phyloP scores from a whole-genome alignment of 2,113 vertebrate species.

The Orycteropus afer region DNA sequence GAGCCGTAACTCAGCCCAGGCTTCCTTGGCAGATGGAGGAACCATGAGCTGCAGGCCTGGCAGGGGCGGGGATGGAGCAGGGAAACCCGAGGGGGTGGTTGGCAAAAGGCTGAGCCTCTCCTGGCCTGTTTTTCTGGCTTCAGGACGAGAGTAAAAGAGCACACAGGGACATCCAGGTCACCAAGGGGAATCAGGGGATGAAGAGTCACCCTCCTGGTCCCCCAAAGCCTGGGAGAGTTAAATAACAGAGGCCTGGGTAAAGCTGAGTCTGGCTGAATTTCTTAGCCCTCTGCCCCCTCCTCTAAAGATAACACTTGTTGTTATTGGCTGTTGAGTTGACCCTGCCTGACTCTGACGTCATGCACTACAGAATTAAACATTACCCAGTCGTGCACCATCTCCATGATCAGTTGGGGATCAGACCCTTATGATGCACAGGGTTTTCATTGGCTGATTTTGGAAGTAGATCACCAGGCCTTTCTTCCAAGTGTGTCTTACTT shows the following conservation, averaged over 20 bases:
- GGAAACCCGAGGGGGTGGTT: fast-evolving
- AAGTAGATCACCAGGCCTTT: neutral
- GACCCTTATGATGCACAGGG: neutral
- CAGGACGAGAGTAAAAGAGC: neutral
- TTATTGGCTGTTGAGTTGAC: neutral
- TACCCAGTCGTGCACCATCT: neutral
- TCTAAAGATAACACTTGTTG: neutral
- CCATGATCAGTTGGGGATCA: neutral
- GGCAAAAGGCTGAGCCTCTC: neutral
- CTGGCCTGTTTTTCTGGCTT: neutral
- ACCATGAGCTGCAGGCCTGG: neutral
- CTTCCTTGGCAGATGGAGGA: neutral
- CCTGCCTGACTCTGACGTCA: neutral
- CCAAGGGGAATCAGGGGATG: neutral
- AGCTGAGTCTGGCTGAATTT: fast-evolving
- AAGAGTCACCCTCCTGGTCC: neutral
- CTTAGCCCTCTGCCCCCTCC: neutral
- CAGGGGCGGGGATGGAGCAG: neutral
- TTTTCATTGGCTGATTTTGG: neutral
- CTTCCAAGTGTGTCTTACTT: neutral
- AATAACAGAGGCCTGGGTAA: neutral
- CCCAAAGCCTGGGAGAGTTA: neutral
- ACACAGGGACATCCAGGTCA: neutral
- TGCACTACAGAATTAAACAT: neutral
- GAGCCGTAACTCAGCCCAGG: neutral